Evolutionary conservation across 2,888 invertebrate species (phyloP).

Genomic region (Enchytraeus crypticus): DNA sequence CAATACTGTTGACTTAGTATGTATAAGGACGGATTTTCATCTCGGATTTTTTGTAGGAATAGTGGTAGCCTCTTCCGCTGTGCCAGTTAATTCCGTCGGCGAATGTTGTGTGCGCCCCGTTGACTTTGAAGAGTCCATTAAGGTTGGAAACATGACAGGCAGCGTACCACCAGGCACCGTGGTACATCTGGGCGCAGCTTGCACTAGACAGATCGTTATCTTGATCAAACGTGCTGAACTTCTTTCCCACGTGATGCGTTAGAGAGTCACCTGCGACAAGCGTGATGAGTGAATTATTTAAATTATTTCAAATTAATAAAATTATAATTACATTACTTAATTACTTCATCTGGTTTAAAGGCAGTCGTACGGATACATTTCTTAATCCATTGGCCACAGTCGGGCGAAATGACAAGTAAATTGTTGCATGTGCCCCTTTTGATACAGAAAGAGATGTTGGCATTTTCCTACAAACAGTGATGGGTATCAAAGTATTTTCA

Average conservation of each 20-base stretch:
- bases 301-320: too few relatives aligned
- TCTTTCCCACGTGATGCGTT: background rate
- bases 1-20: too few relatives aligned
- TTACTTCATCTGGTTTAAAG: too few relatives aligned
- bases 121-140: slow-evolving; percentile 8
- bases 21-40: slow-evolving; percentile 1
- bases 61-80: background rate
- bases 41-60: slow-evolving; percentile 2
- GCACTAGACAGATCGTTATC: slow-evolving; percentile 1
- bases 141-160: slow-evolving; percentile 12
- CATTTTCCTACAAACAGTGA: too few relatives aligned
- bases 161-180: slow-evolving; percentile 15
- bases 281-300: too few relatives aligned
- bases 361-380: too few relatives aligned
- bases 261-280: slow-evolving; percentile 15
- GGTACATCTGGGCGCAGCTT: background rate
- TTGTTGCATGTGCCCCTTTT: too few relatives aligned
- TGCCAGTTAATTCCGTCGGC: slow-evolving; percentile 9
- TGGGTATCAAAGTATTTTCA: too few relatives aligned
- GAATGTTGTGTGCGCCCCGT: slow-evolving; percentile 2
- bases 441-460: too few relatives aligned
- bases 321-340: too few relatives aligned
- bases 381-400: too few relatives aligned
- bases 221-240: slow-evolving; percentile 9
- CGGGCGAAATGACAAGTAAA: too few relatives aligned